These are phyloP conservation scores for Salminus brasiliensis DNA, from an alignment of 2,113 vertebrate species.

Conservation along the genomic window DNA sequence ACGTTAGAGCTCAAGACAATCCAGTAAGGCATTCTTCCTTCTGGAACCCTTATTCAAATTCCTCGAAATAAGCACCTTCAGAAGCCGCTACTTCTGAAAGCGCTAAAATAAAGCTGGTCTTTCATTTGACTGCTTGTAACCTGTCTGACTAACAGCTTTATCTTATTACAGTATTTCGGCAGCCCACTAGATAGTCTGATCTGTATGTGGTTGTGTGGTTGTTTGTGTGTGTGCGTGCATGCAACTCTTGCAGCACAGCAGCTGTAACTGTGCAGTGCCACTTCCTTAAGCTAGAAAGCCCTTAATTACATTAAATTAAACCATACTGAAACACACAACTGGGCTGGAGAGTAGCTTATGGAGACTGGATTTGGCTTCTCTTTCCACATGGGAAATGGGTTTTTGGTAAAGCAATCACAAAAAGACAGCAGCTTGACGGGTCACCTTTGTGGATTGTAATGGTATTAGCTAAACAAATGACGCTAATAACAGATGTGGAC, in stretches of 20 bases:
- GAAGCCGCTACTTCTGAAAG: background rate
- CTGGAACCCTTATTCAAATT: background rate
- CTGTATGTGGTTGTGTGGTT: no score
- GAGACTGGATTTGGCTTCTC: background rate
- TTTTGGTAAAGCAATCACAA: conserved; percentile 40
- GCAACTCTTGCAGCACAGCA: background rate
- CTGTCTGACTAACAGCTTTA: background rate
- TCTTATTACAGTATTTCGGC: conserved; percentile 1
- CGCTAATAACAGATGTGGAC: conserved; percentile 15
- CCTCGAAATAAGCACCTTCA: background rate
- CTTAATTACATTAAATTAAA: conserved; percentile 56
- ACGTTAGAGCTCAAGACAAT: background rate
- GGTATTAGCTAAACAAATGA: conserved; percentile 16
- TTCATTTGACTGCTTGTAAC: background rate
- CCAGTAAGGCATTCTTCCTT: background rate
- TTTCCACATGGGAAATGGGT: background rate
- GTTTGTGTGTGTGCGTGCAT: background rate
- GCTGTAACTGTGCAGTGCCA: background rate
- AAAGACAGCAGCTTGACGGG: background rate
- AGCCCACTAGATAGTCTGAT: background rate
- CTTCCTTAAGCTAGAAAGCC: conserved; percentile 40
- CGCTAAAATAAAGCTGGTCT: background rate
- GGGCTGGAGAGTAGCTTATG: background rate
- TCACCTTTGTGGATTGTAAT: conserved; percentile 11
- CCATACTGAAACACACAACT: conserved; percentile 19